Conservation (phyloP, 1,140 invertebrate genomes). For the Ceratina japonica region DNA sequence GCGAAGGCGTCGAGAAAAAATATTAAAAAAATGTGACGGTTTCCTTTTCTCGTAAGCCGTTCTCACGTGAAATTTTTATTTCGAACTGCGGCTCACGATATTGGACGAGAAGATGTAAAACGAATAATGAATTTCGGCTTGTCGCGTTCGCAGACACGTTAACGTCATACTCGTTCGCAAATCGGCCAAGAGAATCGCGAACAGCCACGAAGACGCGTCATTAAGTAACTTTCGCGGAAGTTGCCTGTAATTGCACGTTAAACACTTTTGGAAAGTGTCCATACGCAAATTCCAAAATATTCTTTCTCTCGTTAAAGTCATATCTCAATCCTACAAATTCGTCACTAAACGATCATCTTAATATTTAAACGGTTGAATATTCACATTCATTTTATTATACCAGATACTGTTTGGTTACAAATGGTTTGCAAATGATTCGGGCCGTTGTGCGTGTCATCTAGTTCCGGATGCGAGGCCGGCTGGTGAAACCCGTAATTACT, state of each 20-base stretch:
- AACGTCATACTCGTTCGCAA: slow-evolving; percentile 2
- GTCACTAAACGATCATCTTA: too few relatives aligned
- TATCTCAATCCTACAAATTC: too few relatives aligned
- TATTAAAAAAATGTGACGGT: neutral
- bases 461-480: slow-evolving; percentile 32
- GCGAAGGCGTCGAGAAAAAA: neutral
- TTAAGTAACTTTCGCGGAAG: slow-evolving; percentile 26
- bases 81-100: neutral
- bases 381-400: too few relatives aligned
- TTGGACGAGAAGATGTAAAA: slow-evolving; percentile 4
- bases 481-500: slow-evolving; percentile 33
- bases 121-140: slow-evolving; percentile 12
- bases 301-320: too few relatives aligned
- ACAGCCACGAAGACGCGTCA: neutral
- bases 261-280: neutral
- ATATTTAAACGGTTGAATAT: too few relatives aligned
- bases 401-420: too few relatives aligned
- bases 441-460: slow-evolving; percentile 29
- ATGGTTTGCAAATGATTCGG: neutral
- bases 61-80: slow-evolving; percentile 2
- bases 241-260: slow-evolving; percentile 7
- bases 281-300: too few relatives aligned
- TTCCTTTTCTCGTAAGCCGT: neutral
- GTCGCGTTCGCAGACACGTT: slow-evolving; percentile 18
- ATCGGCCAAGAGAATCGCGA: neutral